Base-by-base conservation (phyloP, 2,888 invertebrate genomes). In the Archips xylosteana region DNA sequence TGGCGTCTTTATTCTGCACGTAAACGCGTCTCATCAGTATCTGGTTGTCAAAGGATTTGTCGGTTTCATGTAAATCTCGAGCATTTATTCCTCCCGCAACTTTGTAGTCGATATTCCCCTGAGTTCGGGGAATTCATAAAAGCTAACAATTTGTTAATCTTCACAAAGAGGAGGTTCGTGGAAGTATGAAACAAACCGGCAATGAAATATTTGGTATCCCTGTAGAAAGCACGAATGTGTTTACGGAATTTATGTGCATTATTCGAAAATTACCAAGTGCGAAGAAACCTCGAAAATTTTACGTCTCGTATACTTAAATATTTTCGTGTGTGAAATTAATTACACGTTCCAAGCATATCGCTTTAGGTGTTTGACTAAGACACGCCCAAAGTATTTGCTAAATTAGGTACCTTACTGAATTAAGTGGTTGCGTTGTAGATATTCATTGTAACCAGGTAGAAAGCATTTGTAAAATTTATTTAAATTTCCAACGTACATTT, bases 281-380 rank as follows among this genome's bases (percentile, higher is more conserved):
- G 80, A 81, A 82, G 82, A 74, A 32, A 78, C 81, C 76, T 76
- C 84, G 85, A 88, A 89, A 87, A 89, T 88, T 81, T 84, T 82
- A 81, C 80, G 82, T 85, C 82, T 85, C 82, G 80, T 77, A 23
- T 23, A 23, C 23, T 77, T 79, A 84, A 80, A 88, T 88, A 90
- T 91, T 91, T 89, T 86, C 86, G 85, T 89, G 91, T 90, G 85
- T 90, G 89, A 90, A 54, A 91, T 92, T 90, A 89, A 82, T 83
- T 79, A 82, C 86, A 80, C 86, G 85, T 87, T 85, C 82, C 82
- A 75, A 80, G 85, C 82, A 92, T 94, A 90, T 89, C 88, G 83
- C 82, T 82, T 83, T 78, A 82, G 83, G 81, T 23, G 13, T 49
- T 42, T 15, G 34, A 65, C 23, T 59, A 68, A 77, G 65, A 65